Base-by-base conservation (phyloP, 2,113 vertebrate species). In the Neolamprologus toae region DNA sequence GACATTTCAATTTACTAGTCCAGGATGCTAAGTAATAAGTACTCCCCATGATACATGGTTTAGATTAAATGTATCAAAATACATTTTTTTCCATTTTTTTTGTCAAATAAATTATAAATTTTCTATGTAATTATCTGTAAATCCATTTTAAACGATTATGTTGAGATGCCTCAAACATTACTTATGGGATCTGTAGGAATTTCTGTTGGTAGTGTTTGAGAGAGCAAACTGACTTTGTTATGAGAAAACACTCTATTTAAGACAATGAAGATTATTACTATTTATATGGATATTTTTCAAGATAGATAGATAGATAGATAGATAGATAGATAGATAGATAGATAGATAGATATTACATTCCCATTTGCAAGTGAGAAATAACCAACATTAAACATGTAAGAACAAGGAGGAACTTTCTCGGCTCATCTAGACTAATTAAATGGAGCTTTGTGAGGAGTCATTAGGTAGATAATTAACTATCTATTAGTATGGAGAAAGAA, bases 381-480 rank as follows among this genome's bases (percentile, higher is more conserved):
- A 86, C 90, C 92, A 51, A 89, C 94, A 96, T 96, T 96, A 96
- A 95, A 96, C 94, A 95, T 96, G 95, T 96, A 94, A 95, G 93
- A 94, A 95, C 93, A 94, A 94, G 95, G 90, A 94, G 88, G 93
- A 95, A 96, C 94, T 96, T 95, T 96, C 93, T 94, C 78, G 84
- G 93, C 94, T 94, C 94, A 95, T 96, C 92, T 90, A 93, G 93
- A 94, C 94, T 95, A 95, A 96, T 96, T 94, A 95, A 90, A 94
- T 92, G 94, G 92, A 59, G 88, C 94, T 96, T 96, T 95, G 95
- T 93, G 95, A 94, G 86, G 93, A 96, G 94, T 95, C 95, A 95
- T 96, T 96, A 95, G 93, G 93, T 94, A 84, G 92, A 95, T 95
- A 94, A 95, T 96, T 95, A 96, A 96, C 92, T 94, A 92, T 94